phyloP scores from a whole-genome alignment of 1,140 invertebrate genomes.

The Polypedilum pembai region DNA sequence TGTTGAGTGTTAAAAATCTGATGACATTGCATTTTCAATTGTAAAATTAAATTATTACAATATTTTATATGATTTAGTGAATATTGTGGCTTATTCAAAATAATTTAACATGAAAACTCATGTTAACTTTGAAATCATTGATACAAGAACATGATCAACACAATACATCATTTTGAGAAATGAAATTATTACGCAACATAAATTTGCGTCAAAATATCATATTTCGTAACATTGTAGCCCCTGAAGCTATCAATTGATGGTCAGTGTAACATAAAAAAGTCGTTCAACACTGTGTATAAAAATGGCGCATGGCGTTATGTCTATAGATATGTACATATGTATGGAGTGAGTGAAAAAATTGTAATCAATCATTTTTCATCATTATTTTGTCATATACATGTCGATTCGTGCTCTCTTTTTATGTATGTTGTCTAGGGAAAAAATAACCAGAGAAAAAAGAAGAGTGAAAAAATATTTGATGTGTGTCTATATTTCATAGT shows the following conservation, averaged over 20 bases:
- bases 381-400: constrained; percentile 27
- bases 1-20: background rate
- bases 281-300: background rate
- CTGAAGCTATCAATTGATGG: constrained; percentile 3
- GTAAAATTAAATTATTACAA: background rate
- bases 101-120: background rate
- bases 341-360: background rate
- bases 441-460: no score
- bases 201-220: constrained; percentile 12
- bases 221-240: background rate
- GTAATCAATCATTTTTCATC: constrained; percentile 28
- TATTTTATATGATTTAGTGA: background rate
- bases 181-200: constrained; percentile 7
- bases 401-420: background rate
- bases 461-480: background rate
- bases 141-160: no score
- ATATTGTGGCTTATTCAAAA: background rate
- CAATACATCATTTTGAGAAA: no score
- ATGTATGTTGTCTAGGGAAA: background rate
- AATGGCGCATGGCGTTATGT: background rate
- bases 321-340: background rate
- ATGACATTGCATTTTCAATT: background rate
- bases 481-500: constrained; percentile 27
- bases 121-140: background rate
- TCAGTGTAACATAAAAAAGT: background rate